Evolutionary conservation across 2,113 vertebrate species (phyloP).

Genomic region (Ivindomyrus marchei): DNA sequence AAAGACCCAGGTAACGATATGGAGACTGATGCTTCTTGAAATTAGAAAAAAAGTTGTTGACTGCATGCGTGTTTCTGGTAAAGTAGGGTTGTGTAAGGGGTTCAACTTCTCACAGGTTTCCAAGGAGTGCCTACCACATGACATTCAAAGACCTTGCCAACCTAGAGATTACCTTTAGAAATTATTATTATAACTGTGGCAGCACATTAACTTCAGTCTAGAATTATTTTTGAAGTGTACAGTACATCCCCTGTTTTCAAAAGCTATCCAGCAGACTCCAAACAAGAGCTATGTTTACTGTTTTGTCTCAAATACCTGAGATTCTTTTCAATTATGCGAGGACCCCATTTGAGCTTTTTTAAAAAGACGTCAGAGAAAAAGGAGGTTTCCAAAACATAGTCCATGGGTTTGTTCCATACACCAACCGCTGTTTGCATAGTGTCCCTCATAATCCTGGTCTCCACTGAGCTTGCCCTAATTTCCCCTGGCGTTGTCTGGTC

Average conservation of each 20-base stretch:
- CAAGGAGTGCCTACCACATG: background rate
- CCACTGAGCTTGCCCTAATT: slow-evolving; percentile 29
- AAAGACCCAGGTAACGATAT: background rate
- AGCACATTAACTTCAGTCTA: background rate
- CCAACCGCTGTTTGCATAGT: slow-evolving; percentile 38
- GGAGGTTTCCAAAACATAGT: slow-evolving; percentile 35
- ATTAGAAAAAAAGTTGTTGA: background rate
- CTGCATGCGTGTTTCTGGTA: background rate
- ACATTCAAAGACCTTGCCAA: slow-evolving; percentile 1
- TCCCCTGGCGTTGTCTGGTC: slow-evolving; percentile 45
- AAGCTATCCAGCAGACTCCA: slow-evolving; percentile 14
- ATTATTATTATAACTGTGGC: slow-evolving; percentile 7
- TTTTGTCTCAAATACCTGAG: slow-evolving; percentile 37
- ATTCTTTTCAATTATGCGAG: slow-evolving; percentile 26
- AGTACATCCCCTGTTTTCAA: slow-evolving; percentile 36
- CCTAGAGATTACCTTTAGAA: background rate
- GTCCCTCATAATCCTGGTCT: slow-evolving; percentile 30
- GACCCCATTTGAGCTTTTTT: slow-evolving; percentile 26
- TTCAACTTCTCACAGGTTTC: background rate
- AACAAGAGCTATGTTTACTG: background rate
- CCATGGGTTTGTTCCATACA: slow-evolving; percentile 32
- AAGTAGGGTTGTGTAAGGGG: background rate
- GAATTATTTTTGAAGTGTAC: background rate
- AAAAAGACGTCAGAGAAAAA: slow-evolving; percentile 15
- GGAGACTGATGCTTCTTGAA: background rate